phyloP scores from a whole-genome alignment of 2,797 vertebrate genomes.

The Danio albolineatus region DNA sequence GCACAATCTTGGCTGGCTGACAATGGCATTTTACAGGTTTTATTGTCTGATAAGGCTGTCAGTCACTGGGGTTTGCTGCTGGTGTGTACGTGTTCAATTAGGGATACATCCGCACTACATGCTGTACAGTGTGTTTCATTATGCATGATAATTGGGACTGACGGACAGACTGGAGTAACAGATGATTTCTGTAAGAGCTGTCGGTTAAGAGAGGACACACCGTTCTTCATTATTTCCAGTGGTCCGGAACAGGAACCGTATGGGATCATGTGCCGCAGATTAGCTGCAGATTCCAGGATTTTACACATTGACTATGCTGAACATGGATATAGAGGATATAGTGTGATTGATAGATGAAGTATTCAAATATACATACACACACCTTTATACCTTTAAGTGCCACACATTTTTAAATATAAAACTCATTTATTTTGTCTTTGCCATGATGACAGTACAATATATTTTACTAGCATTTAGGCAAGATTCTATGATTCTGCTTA shows the following conservation, averaged over 20 bases:
- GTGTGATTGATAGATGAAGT: not conserved
- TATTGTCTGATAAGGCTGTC: constrained; percentile 47
- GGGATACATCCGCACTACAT: constrained; percentile 8
- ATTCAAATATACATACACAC: too few relatives aligned
- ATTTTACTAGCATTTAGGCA: too few relatives aligned
- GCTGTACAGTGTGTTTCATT: constrained; percentile 67
- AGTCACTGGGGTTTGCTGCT: constrained; percentile 33
- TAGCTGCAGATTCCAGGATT: constrained; percentile 56
- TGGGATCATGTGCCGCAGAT: constrained; percentile 67
- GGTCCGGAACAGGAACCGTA: constrained; percentile 57
- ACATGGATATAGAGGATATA: constrained; percentile 22
- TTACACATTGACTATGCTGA: constrained; percentile 38
- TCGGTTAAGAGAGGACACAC: constrained; percentile 66
- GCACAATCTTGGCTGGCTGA: constrained; percentile 40
- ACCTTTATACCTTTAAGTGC: too few relatives aligned
- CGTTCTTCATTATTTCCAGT: constrained; percentile 68
- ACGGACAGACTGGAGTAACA: constrained; percentile 54
- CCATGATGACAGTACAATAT: too few relatives aligned
- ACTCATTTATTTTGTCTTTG: too few relatives aligned
- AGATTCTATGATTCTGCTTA: too few relatives aligned
- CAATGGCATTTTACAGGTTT: constrained; percentile 33
- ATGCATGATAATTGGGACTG: constrained; percentile 50
- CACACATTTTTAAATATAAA: too few relatives aligned
- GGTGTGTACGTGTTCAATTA: constrained; percentile 40
- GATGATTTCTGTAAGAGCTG: constrained; percentile 71